Evolutionary conservation across 2,113 vertebrate genomes (phyloP).

Genomic region (Protobothrops flavoviridis): DNA sequence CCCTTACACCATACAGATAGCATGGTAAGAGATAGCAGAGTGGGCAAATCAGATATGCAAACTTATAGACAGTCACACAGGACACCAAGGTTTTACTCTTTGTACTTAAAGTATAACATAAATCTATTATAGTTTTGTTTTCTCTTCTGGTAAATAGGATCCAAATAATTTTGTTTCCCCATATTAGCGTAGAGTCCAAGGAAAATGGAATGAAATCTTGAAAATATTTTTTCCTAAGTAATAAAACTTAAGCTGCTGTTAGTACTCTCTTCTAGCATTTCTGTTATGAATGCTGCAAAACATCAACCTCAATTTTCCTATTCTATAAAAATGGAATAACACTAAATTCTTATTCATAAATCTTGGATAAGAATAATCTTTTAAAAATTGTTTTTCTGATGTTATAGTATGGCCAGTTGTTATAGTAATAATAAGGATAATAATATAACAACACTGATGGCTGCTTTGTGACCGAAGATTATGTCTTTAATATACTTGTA

Average conservation of each 20-base stretch:
- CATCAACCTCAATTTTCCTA: neutral
- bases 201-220: neutral
- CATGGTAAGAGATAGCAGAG: neutral
- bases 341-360: neutral
- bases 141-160: neutral
- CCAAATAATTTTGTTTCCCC: neutral
- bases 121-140: neutral
- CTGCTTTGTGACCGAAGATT: neutral
- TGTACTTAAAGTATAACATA: neutral
- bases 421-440: neutral
- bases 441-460: neutral
- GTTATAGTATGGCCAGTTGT: neutral
- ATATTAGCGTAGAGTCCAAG: neutral
- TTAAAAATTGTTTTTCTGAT: neutral
- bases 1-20: neutral
- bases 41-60: neutral
- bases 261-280: neutral
- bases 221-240: neutral
- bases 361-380: neutral
- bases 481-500: neutral
- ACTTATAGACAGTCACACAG: neutral
- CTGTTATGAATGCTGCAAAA: neutral
- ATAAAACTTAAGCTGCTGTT: neutral
- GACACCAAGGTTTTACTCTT: neutral
- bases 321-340: neutral